These are phyloP conservation scores for Kryptolebias ocellatus DNA, from an alignment of 2,797 vertebrate genomes.

Conservation along the genomic window DNA sequence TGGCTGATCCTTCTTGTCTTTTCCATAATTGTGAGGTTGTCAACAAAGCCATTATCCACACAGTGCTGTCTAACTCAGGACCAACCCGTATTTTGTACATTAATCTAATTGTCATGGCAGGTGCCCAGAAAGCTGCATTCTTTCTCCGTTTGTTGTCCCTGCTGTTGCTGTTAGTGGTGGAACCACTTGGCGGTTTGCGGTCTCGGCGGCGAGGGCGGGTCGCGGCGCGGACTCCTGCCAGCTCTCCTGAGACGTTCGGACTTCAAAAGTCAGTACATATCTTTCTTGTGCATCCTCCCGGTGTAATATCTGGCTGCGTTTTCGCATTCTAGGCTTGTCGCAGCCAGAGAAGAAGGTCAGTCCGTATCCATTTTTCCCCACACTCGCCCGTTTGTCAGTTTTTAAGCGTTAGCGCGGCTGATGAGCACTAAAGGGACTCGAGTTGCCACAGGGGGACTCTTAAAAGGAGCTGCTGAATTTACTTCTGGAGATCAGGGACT, in stretches of 20 bases:
- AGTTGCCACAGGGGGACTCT: conserved; percentile 43
- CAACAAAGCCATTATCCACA: conserved; percentile 63
- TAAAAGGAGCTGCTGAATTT: conserved; percentile 49
- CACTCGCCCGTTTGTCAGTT: conserved; percentile 25
- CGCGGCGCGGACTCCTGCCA: too few relatives aligned
- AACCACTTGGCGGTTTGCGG: not conserved
- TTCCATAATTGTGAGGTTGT: conserved; percentile 40
- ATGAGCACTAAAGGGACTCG: conserved; percentile 24
- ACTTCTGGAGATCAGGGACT: conserved; percentile 58
- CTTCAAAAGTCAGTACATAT: too few relatives aligned
- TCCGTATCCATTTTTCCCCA: conserved; percentile 9
- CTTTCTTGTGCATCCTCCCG: too few relatives aligned
- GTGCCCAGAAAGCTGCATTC: conserved; percentile 31
- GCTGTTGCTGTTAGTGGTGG: conserved; percentile 17
- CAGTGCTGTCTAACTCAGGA: conserved; percentile 68
- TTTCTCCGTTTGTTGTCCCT: conserved; percentile 8
- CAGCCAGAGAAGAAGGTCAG: conserved; percentile 29
- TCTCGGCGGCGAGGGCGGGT: too few relatives aligned
- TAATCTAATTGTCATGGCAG: conserved; percentile 20
- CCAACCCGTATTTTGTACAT: conserved; percentile 52
- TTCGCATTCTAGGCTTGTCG: not conserved
- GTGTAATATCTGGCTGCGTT: not conserved
- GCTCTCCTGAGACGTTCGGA: too few relatives aligned
- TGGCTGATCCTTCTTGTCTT: conserved; percentile 18
- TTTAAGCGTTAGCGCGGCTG: conserved; percentile 26